Base-by-base conservation (phyloP, 2,888 invertebrate species). In the Chymomyza caudatula region DNA sequence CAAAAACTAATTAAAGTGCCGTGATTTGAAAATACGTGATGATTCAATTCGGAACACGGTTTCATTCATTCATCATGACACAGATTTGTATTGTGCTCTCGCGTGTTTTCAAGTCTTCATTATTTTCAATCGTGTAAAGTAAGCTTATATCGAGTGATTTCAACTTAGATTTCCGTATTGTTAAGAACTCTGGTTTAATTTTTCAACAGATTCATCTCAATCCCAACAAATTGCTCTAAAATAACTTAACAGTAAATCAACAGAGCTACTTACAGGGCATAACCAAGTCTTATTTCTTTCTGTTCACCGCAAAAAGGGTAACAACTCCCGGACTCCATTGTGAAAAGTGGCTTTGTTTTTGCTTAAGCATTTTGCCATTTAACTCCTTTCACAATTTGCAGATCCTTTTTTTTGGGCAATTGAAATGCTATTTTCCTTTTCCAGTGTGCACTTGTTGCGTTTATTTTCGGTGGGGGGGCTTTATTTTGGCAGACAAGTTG, bases 341-440 rank as follows among this genome's bases (percentile, higher is more conserved):
- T 13, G 20, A 37, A 43, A 65, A 70, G 66, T 65, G 66, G 67
- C 65, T 69, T 63, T 65, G 58, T 73, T 67, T 64, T 65, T 60
- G 8, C 19, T 25, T 63, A 44, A 17, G 60, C 59, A 69, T 56
- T 71, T 77, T 69, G 71, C 54, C 20, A 67, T 70, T 67, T 68
- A 23, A 61, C 55, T 63, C 57, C 64, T 37, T 37, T 37, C 29
- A 37, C 29, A 37, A 37, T 3, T 11, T 37, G 29, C 29, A 37
- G 29, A 37, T 37, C 29, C 29, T 61, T 65, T 56, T 61, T 63
- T 49, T 42, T 22, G 8, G 71, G 67, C 76, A 69, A 71, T 78
- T 71, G 69, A 80, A 78, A 78, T 73, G 70, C 53, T 67, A 64
- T 67, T 76, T 73, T 67, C 65, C 56, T 63, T 67, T 71, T 73